Evolutionary conservation across 2,113 vertebrate genomes (phyloP).

Genomic region (Aix galericulata): DNA sequence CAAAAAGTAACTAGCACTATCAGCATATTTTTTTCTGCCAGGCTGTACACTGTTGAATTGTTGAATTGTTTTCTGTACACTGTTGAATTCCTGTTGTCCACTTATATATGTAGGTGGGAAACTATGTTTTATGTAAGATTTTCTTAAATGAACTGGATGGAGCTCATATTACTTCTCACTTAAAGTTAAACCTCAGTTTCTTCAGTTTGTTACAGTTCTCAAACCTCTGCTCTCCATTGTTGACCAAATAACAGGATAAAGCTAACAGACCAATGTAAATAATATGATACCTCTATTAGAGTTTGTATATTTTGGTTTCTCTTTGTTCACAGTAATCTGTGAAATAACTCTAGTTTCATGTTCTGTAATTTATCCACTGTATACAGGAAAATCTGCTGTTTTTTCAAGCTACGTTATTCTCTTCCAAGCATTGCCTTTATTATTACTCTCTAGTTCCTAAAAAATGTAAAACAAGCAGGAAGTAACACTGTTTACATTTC

Average conservation of each 20-base stretch:
- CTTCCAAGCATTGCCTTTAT: background rate
- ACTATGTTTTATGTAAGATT: background rate
- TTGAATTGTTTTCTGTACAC: too few species aligned
- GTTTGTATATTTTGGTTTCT: background rate
- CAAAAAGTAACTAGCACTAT: too few species aligned
- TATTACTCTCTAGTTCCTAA: background rate
- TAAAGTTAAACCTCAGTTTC: background rate
- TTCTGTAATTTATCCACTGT: background rate
- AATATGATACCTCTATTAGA: background rate
- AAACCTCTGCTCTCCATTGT: background rate
- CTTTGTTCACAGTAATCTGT: background rate
- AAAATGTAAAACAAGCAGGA: background rate
- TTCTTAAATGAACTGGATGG: background rate
- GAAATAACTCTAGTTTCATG: background rate
- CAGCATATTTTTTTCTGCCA: background rate
- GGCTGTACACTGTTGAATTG: background rate
- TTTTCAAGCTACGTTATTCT: background rate
- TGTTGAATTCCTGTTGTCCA: background rate
- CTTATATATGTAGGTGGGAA: background rate
- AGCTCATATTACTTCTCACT: background rate
- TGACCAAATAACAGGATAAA: background rate
- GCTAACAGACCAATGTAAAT: background rate
- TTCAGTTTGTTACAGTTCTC: background rate
- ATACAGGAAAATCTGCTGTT: background rate
- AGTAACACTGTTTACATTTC: background rate